Evolutionary conservation across 2,888 invertebrate genomes (phyloP).

Genomic region (Adineta ricciae): DNA sequence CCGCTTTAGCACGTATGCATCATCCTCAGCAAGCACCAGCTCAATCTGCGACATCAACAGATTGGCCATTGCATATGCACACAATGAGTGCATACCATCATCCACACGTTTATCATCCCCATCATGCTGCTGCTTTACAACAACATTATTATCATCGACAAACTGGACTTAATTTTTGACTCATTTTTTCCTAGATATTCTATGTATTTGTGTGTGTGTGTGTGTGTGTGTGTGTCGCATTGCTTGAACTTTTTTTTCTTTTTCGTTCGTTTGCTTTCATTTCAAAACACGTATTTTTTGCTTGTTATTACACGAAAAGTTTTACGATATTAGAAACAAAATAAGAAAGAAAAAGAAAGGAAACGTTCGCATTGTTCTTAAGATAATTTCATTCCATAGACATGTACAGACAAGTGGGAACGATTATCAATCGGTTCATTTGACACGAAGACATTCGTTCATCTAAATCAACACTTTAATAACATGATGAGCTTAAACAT

Average conservation of each 20-base stretch:
- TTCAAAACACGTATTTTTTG: slow-evolving; percentile 5
- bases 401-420: neutral
- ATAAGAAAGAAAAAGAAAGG: neutral
- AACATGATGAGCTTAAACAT: slow-evolving; percentile 12
- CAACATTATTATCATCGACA: slow-evolving; percentile 20
- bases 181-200: neutral
- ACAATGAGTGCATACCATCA: neutral
- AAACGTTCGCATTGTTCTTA: neutral
- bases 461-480: neutral
- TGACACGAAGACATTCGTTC: neutral
- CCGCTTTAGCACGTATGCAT: neutral
- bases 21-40: neutral
- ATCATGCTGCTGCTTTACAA: neutral
- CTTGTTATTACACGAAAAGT: neutral
- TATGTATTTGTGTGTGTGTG: neutral
- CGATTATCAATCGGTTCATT: neutral
- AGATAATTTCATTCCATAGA: neutral
- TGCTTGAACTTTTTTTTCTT: neutral
- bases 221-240: neutral
- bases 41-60: neutral
- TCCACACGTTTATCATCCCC: slow-evolving; percentile 18
- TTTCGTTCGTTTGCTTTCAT: slow-evolving; percentile 9
- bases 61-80: neutral
- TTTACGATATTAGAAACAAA: neutral
- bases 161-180: slow-evolving; percentile 2